These are phyloP conservation scores for Megaceryle alcyon DNA, from an alignment of 2,797 vertebrate species.

Conservation along the genomic window DNA sequence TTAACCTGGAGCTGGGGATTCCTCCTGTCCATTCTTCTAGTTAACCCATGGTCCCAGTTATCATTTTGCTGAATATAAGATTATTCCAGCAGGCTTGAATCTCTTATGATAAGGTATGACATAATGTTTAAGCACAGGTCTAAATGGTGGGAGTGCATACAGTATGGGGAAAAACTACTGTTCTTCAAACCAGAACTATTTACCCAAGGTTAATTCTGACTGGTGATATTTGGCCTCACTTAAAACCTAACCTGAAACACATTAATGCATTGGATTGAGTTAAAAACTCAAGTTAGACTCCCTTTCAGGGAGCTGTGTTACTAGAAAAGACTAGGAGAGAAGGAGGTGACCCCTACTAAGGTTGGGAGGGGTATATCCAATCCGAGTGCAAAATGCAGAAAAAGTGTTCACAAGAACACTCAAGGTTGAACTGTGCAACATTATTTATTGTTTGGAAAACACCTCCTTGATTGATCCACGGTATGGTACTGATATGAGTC, in stretches of 20 bases:
- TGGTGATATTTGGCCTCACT: neutral
- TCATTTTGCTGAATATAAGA: neutral
- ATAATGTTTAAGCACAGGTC: neutral
- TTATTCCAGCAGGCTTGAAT: neutral
- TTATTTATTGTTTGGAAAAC: neutral
- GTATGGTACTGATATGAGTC: fast-evolving
- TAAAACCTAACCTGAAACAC: neutral
- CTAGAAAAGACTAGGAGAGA: neutral
- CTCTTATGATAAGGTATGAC: neutral
- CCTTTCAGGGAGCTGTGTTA: fast-evolving
- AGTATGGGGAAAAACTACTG: neutral
- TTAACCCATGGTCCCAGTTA: neutral
- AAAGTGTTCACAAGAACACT: neutral
- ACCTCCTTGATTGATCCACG: neutral
- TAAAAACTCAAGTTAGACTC: neutral
- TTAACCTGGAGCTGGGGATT: neutral
- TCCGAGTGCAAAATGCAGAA: neutral
- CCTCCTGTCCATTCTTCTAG: neutral
- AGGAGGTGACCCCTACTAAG: neutral
- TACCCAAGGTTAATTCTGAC: neutral
- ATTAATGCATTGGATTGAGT: neutral
- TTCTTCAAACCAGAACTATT: neutral
- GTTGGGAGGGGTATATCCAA: neutral
- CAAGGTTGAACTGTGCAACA: neutral
- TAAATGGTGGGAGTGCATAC: neutral